Conservation (phyloP, 2,113 vertebrate genomes). For the Platycercus adscitus region DNA sequence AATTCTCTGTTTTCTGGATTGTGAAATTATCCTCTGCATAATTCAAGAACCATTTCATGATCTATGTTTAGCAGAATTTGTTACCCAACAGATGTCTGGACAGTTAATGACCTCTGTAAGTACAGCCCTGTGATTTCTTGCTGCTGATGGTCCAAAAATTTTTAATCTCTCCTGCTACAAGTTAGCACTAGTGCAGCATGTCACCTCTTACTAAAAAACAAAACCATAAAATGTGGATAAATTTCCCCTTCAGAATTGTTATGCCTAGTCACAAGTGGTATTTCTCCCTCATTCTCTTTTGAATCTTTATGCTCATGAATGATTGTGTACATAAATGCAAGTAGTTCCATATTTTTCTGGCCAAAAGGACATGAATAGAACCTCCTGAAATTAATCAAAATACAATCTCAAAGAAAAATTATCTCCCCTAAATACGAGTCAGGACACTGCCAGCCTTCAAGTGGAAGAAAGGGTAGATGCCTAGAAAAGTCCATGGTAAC, state of each 20-base stretch:
- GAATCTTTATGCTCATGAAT: neutral
- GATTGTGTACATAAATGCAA: neutral
- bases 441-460: neutral
- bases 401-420: neutral
- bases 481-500: neutral
- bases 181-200: neutral
- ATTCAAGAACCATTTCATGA: constrained; percentile 25
- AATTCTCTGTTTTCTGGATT: constrained; percentile 59
- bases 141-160: constrained; percentile 30
- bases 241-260: neutral
- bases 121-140: constrained; percentile 43
- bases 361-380: neutral
- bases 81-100: constrained; percentile 59
- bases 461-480: neutral
- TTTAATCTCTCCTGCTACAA: constrained; percentile 35
- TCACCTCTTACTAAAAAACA: neutral
- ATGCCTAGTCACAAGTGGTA: neutral
- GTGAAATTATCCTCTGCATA: constrained; percentile 56
- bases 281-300: neutral
- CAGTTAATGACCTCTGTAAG: constrained; percentile 59
- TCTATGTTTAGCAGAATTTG: constrained; percentile 59
- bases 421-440: neutral
- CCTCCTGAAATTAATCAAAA: neutral
- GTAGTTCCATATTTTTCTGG: neutral
- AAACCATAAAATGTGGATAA: neutral